Base-by-base conservation (phyloP, 2,797 vertebrate genomes). In the Pseudocheirus occidentalis region DNA sequence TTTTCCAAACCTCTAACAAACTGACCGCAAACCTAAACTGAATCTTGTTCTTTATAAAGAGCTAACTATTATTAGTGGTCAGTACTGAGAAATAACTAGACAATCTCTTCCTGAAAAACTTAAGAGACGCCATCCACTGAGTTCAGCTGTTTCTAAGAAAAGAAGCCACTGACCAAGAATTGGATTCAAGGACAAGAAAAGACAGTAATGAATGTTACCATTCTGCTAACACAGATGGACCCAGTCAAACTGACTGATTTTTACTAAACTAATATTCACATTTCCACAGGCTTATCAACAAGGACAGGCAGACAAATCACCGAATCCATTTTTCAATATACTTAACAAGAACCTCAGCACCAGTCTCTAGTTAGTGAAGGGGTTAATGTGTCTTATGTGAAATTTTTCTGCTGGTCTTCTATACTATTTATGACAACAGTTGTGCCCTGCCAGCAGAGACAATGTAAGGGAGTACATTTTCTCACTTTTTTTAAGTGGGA, bases 341-440 rank as follows among this genome's bases (percentile, higher is more conserved):
- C n/a, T 46, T 52, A 90, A 31, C 89, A 90, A 53, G 89, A 90
- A 97, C 40, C 87, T 14, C 93, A 96, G 93, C 93, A 92, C 95
- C 94, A 62, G 93, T 91, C 95, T 97, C 95, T 97, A 92, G 96
- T 96, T 97, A 58, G 53, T 95, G 95, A 97, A 96, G 97, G 81
- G 91, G 96, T 96, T 97, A 97, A 97, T 96, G 95, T 96, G 94
- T 96, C 97, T 98, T 98, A 98, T 96, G 97, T 97, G 97, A 95
- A 97, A 94, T 97, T 97, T 96, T 97, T 97, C 97, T 98, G 97
- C 97, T 97, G 97, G 97, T 98, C 97, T 98, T 98, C 98, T 98
- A 97, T 96, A 97, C 97, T 97, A 97, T 96, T 97, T 97, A 97
- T 98, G 98, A 97, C 97, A 97, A 97, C 97, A 98, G 97, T 97